Evolutionary conservation across 2,888 invertebrate genomes (phyloP).

Genomic region (Hyposoter didymator): DNA sequence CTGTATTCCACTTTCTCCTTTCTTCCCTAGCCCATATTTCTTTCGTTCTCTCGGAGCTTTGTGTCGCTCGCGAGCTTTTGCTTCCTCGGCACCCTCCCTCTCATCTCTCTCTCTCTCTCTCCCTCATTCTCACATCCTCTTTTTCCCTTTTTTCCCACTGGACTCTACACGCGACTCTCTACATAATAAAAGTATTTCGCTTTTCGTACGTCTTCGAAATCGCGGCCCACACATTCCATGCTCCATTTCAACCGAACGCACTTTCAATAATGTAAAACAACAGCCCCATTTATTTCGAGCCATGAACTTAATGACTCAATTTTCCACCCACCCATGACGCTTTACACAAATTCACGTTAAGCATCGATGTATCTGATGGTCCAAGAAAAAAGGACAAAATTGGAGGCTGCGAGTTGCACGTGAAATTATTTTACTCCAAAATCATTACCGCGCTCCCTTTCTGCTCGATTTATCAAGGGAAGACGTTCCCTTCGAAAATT

Average conservation of each 20-base stretch:
- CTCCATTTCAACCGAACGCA: constrained; percentile 3
- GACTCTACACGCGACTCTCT: constrained; percentile 8
- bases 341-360: not conserved
- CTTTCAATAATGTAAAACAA: not conserved
- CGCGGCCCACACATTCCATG: not conserved
- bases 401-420: not conserved
- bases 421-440: no score
- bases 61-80: constrained; percentile 26
- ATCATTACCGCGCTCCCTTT: no score
- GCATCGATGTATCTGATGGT: not conserved
- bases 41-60: constrained; percentile 39
- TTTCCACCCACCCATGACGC: not conserved
- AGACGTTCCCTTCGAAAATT: no score
- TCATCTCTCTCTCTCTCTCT: not conserved
- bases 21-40: constrained; percentile 38
- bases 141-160: constrained; percentile 1
- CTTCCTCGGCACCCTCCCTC: constrained; percentile 6
- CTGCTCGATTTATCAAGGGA: no score
- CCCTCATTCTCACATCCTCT: constrained; percentile 1
- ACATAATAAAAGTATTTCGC: constrained; percentile 22
- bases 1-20: constrained; percentile 39
- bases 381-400: not conserved
- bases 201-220: not conserved
- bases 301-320: not conserved
- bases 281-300: not conserved